Conservation (phyloP, 2,113 vertebrate species). For the Lepisosteus osseus region DNA sequence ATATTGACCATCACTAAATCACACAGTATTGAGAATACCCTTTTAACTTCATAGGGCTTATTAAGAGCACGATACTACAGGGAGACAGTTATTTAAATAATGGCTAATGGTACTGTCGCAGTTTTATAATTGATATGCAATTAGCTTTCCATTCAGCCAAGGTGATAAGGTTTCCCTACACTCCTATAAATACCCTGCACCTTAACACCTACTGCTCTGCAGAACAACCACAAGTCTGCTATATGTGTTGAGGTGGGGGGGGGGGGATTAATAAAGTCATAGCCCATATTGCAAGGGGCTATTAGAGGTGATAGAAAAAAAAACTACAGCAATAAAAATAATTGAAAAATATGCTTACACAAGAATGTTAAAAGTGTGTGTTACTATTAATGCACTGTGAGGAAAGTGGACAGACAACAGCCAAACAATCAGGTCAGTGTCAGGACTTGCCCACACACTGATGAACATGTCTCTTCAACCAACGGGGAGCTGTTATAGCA, state of each 20-base stretch:
- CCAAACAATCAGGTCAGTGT: too few relatives aligned
- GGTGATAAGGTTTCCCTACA: conserved; percentile 35
- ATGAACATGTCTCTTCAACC: too few relatives aligned
- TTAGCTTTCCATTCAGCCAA: conserved; percentile 46
- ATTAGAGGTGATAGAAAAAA: too few relatives aligned
- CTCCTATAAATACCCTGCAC: not conserved
- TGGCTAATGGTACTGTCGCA: conserved; percentile 31
- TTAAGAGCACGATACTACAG: conserved; percentile 34
- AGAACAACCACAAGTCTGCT: not conserved
- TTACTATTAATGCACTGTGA: too few relatives aligned
- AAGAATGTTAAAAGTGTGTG: too few relatives aligned
- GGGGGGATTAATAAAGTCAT: too few relatives aligned
- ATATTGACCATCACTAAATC: conserved; percentile 35
- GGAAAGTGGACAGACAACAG: not conserved
- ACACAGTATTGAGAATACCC: conserved; percentile 28
- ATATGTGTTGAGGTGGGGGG: too few relatives aligned
- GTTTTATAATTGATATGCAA: conserved; percentile 60
- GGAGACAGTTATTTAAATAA: conserved; percentile 38
- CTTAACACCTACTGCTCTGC: not conserved
- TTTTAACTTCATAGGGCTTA: conserved; percentile 25
- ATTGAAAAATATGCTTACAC: too few relatives aligned
- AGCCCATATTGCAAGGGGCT: too few relatives aligned
- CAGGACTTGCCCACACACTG: too few relatives aligned
- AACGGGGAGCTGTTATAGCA: too few relatives aligned
- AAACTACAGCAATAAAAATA: too few relatives aligned